A percentile compares a stretch with the other conserved stretches of the same genome.
Evolutionary conservation across 2,113 vertebrate genomes (phyloP).

Genomic region (Bambusicola thoracicus): DNA sequence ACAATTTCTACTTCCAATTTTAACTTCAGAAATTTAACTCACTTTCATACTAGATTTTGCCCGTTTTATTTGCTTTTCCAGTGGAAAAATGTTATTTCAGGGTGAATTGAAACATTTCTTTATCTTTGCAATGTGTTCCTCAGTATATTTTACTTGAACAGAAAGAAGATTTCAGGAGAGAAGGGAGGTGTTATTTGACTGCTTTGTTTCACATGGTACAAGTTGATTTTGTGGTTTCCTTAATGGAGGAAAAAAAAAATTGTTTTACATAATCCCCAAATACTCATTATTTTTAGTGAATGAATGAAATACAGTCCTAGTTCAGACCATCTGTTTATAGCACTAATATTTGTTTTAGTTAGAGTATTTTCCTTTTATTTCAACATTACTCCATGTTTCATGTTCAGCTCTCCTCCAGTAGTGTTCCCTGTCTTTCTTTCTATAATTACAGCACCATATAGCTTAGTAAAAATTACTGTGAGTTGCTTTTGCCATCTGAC

Average conservation of each 20-base stretch:
- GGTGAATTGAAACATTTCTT: not conserved
- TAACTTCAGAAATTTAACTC: not conserved
- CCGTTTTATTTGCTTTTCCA: not conserved
- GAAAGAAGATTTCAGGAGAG: not conserved
- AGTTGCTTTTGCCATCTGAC: not conserved
- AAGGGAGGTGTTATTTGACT: not conserved
- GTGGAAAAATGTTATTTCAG: not conserved
- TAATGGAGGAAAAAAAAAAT: not conserved
- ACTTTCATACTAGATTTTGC: not conserved
- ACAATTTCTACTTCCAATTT: not conserved
- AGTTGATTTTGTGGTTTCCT: not conserved
- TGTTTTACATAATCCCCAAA: not conserved
- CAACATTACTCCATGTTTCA: not conserved
- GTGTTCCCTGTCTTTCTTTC: not conserved
- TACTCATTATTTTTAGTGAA: not conserved
- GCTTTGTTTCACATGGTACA: not conserved
- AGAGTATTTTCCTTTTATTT: not conserved
- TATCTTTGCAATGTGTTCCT: not conserved
- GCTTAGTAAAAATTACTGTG: not conserved
- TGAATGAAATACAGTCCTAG: not conserved
- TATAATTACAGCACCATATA: not conserved
- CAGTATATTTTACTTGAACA: not conserved
- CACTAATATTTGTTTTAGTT: not conserved
- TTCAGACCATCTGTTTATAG: conserved; percentile 9
- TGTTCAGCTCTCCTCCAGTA: not conserved